Conservation (phyloP, 1,140 invertebrate genomes). For the Bombus terrestris region DNA sequence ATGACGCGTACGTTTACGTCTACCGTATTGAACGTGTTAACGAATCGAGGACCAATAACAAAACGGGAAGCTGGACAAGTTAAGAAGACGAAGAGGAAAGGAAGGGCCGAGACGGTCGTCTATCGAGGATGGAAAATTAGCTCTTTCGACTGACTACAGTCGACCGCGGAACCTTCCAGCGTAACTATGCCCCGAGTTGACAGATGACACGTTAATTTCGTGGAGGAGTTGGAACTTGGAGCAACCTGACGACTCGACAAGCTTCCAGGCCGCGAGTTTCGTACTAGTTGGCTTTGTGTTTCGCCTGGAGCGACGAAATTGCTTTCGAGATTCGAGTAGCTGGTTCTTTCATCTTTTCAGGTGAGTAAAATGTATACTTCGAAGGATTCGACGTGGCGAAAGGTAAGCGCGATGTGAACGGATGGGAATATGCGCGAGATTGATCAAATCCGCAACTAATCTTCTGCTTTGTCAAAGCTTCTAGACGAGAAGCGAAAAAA, state of each 20-base stretch:
- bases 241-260: neutral
- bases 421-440: neutral
- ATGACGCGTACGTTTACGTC: too few species aligned
- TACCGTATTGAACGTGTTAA: too few species aligned
- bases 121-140: conserved; percentile 17
- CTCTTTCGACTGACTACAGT: conserved; percentile 20
- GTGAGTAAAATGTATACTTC: neutral
- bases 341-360: neutral
- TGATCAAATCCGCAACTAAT: neutral
- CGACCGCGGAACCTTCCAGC: neutral
- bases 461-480: neutral
- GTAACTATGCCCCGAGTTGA: conserved; percentile 26
- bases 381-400: neutral
- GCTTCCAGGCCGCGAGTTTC: neutral
- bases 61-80: neutral
- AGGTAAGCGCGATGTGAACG: too few species aligned
- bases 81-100: too few species aligned
- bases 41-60: too few species aligned
- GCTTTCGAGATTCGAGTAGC: neutral
- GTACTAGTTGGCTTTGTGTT: conserved; percentile 15
- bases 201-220: conserved; percentile 49
- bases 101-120: neutral
- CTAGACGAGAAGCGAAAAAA: neutral
- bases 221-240: neutral
- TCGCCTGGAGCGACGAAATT: neutral